These are phyloP conservation scores for Chunga burmeisteri DNA, from an alignment of 2,113 vertebrate species.

Conservation along the genomic window DNA sequence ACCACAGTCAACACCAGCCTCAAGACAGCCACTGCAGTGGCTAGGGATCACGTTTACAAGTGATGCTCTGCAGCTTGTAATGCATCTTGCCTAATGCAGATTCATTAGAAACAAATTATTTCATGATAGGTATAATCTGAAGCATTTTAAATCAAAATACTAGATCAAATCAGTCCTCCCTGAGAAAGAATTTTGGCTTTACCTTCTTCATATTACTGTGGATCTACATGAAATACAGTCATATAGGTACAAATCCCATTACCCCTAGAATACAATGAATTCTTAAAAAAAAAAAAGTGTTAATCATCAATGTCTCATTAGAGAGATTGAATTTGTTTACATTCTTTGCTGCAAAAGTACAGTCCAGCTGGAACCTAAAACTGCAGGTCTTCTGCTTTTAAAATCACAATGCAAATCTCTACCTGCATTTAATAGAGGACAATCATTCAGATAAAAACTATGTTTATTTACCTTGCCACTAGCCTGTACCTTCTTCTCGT, in stretches of 20 bases:
- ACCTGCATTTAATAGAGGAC: neutral
- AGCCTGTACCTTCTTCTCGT: neutral
- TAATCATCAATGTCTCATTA: neutral
- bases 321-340: neutral
- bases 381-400: neutral
- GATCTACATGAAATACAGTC: neutral
- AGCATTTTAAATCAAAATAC: neutral
- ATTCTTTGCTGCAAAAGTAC: neutral
- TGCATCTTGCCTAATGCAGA: neutral
- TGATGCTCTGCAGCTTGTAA: neutral
- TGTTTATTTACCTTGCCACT: neutral
- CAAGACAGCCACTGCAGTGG: neutral
- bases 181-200: neutral
- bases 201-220: neutral
- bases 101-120: neutral
- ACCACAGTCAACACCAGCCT: neutral
- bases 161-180: neutral
- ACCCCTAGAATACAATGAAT: neutral
- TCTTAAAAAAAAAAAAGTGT: neutral
- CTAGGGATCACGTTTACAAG: neutral
- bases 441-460: neutral
- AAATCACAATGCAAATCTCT: neutral
- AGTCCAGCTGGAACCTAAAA: neutral
- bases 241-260: neutral
- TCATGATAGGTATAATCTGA: neutral